Base-by-base conservation (phyloP, 2,888 invertebrate genomes). In the Nephrotoma appendiculata region DNA sequence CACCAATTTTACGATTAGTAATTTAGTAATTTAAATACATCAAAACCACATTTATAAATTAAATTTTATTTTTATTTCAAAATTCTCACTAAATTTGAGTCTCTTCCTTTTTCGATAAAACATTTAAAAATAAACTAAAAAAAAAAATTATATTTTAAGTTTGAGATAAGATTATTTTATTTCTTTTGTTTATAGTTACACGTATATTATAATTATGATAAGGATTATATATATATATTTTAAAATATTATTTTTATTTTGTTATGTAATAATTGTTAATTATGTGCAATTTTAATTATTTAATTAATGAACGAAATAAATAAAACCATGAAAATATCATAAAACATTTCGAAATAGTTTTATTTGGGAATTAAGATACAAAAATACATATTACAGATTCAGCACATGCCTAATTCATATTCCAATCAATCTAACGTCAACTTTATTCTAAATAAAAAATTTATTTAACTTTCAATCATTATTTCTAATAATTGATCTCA, bases 81-180 rank as follows among this genome's bases (percentile, higher is more conserved):
- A 71, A 71, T 71, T 71, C 71, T 71, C 71, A 71, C 71, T 71
- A 83, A 83, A 41, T 41, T 84, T 7, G 15, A 84, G 41, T 84
- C 84, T 84, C 43, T 84, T 84, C 84, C 84, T 84, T 84, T 84
- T 42, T 84, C 84, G 84, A 84, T 84, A 84, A 84, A 42, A 84
- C 31, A 31, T 31, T 71, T 31, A 19, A 71, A 31, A 84, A 84
- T 15, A 84, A 71, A 31, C 19, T 71, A 71, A 19, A 71, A 31
- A 71, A 31, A 19, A 71, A 71, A 6, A 57, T 6, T 71, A 31
- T 31, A 71, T 71, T 71, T 71, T 71, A 71, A 71, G 71, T 71
- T 71, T 71, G 71, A 71, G 71, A 71, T 71, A 71, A 71, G 71
- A 71, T 71, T 71, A 71, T 71, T 31, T 71, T 71, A 71, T 71